Base-by-base conservation (phyloP, 2,113 vertebrate species). In the Coptodon rendalli region DNA sequence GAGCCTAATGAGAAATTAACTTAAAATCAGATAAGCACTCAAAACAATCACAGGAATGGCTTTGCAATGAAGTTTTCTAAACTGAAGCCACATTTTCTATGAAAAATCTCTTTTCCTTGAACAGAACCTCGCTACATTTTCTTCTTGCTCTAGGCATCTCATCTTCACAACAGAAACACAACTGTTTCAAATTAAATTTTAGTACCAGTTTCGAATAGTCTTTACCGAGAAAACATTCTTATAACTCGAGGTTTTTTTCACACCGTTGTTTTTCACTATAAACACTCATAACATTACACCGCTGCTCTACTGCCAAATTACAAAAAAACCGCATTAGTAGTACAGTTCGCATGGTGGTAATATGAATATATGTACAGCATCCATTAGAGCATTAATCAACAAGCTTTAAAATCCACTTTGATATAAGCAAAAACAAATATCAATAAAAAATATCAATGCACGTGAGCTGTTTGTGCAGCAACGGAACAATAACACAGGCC, bases 171-270 rank as follows among this genome's bases (percentile, higher is more conserved):
- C 89, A 93, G 81, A 84, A 57, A 91, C 88, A 89, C 93, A 93
- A 96, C 94, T 96, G 95, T 93, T 95, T 96, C 94, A 95, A 95
- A 96, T 96, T 95, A 95, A 86, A 94, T 93, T 94, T 95, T 91
- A 94, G 92, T 92, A 94, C 91, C 89, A 95, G 95, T 95, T 96
- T 95, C 59, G 16, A 93, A 91, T 83, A 90, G 85, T 93, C 89
- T 91, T 92, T 90, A 95, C 92, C 91, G 91, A 93, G 92, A 94
- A 95, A 95, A 93, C 93, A 96, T 95, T 96, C 92, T 95, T 96
- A 90, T 92, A 91, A 94, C 89, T 89, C 88, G 82, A 93, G 91
- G 89, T 88, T 95, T 95, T 63, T 76, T 68, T 95, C 89, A 83
- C 92, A 92, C 89, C 80, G 91, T 85, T 94, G 90, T 85, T 95